These are phyloP conservation scores for Microcebus murinus DNA, from an alignment of 2,113 vertebrate genomes.

Conservation along the genomic window DNA sequence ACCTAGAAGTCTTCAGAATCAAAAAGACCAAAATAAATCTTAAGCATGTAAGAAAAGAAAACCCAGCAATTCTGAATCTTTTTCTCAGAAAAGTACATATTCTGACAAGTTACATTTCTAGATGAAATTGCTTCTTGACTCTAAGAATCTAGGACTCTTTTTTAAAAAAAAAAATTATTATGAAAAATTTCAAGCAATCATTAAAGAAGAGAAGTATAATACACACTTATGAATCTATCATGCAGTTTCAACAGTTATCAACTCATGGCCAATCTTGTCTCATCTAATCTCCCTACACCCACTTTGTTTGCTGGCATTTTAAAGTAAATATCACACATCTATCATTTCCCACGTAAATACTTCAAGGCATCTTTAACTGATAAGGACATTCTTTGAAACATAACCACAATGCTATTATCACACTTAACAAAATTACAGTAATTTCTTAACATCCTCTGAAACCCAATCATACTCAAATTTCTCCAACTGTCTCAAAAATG, in stretches of 20 bases:
- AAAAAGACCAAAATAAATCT: conserved; percentile 44
- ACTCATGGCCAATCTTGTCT: not conserved
- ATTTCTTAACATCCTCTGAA: conserved; percentile 27
- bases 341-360: not conserved
- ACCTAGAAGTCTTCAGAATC: not conserved
- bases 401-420: not conserved
- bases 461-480: not conserved
- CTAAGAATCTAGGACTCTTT: not conserved
- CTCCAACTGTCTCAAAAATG: not conserved
- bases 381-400: not conserved
- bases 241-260: not conserved
- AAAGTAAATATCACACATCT: not conserved
- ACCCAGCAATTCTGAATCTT: not conserved
- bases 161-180: not conserved
- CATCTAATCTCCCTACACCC: not conserved
- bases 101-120: conserved; percentile 26
- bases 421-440: conserved; percentile 39
- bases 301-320: not conserved
- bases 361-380: not conserved
- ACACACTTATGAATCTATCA: not conserved
- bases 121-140: conserved; percentile 47
- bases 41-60: not conserved
- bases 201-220: not conserved
- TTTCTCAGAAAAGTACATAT: conserved; percentile 23
- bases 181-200: not conserved